Evolutionary conservation across 2,113 vertebrate genomes (phyloP), one percentile per base, ranked within the genome.

Genomic region (Crotophaga sulcirostris): DNA sequence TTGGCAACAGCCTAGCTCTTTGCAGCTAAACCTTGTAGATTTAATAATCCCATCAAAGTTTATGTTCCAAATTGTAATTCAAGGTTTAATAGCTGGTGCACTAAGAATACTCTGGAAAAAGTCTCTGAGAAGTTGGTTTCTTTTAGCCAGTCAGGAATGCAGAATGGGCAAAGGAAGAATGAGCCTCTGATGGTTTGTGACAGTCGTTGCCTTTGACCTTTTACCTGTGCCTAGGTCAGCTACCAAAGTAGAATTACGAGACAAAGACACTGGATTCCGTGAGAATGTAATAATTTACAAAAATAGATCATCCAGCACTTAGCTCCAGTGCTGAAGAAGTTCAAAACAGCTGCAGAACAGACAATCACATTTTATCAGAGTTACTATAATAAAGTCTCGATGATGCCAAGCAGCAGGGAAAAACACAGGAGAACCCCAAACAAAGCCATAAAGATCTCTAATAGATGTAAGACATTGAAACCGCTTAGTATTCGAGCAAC

Each of bases 1-100:
- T 85, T 95, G 95, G 96, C 97, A 96, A 52, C 84, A 64, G 51
- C n/a, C 81, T 74, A 51, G 73, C 84, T 95, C 84, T 96, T 51
- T 87, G 90, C 96, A 93, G 62, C 78, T 91, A 95, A 89, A 90
- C 84, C 87, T 86, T 77, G 87, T 97, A 95, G 94, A 92, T 93
- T 96, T 97, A 97, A 96, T 96, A 96, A 96, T 96, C 95, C 83
- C 91, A 96, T 97, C 96, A 93, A 90, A 88, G 82, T 95, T 95
- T 84, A 91, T 90, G 95, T 93, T 94, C 86, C 72, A 87, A 94
- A 87, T 74, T 96, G 93, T 92, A 93, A 92, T 97, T 97, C 95
- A 92, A 66, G 90, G 68, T 96, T 95, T 97, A 95, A 97, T 90
- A 90, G 88, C 72, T 58, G 49, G 76, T 81, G 56, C 51, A 72